These are phyloP conservation scores for Colletes gigas DNA, from an alignment of 1,140 invertebrate genomes.

Conservation along the genomic window DNA sequence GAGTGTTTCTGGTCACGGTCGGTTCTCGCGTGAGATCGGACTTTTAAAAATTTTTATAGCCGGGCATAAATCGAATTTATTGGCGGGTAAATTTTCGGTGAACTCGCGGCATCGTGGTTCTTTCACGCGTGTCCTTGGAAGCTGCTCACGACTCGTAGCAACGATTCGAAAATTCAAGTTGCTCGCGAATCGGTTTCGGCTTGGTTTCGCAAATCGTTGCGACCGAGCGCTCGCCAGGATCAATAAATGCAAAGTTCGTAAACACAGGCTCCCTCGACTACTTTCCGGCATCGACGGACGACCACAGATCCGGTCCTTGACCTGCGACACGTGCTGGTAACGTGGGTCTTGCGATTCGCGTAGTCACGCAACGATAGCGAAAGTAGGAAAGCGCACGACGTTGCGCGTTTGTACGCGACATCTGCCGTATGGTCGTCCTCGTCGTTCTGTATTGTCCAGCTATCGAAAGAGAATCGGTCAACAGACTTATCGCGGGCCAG, in stretches of 20 bases:
- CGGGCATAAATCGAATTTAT: constrained; percentile 27
- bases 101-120: background rate
- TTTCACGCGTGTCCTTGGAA: background rate
- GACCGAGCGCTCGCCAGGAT: background rate
- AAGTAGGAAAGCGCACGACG: background rate
- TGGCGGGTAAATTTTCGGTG: background rate
- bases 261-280: background rate
- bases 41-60: constrained; percentile 16
- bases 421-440: background rate
- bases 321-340: constrained; percentile 71
- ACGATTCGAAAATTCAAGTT: background rate
- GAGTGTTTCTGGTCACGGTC: background rate
- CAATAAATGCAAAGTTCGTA: constrained; percentile 16
- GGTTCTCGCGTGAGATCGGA: background rate
- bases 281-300: constrained; percentile 61
- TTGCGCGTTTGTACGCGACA: background rate
- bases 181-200: background rate
- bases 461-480: constrained; percentile 41
- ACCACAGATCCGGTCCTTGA: constrained; percentile 58
- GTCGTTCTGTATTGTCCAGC: too few relatives aligned
- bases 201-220: background rate
- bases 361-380: constrained; percentile 54
- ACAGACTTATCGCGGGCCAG: constrained; percentile 30
- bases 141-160: background rate
- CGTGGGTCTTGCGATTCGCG: constrained; percentile 71